A percentile compares a stretch with the other conserved stretches of the same genome.
Evolutionary conservation across 2,888 invertebrate species (phyloP).

Genomic region (Chloroclystis v-ata): DNA sequence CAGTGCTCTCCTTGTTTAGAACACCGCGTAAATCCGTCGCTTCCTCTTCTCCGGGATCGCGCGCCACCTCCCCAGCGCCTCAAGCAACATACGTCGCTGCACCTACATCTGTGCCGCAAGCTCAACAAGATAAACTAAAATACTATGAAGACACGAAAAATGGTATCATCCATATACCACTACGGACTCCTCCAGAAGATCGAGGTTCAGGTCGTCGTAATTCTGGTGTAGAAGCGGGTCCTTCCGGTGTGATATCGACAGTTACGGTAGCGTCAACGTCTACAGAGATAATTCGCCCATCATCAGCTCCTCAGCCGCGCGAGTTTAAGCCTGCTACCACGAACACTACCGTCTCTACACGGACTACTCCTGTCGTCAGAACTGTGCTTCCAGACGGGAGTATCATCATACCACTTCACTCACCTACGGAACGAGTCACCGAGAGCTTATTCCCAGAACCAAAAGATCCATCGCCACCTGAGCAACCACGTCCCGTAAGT

Average conservation of each 20-base stretch:
- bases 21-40: conserved; percentile 64
- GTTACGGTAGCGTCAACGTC: conserved; percentile 28
- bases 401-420: conserved; percentile 75
- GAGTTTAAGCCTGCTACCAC: conserved; percentile 4
- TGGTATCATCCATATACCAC: conserved; percentile 83
- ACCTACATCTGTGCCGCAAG: conserved; percentile 31
- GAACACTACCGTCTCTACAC: neutral
- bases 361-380: conserved; percentile 48
- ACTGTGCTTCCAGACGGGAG: conserved; percentile 77
- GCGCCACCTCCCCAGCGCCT: conserved; percentile 54
- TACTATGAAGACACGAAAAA: conserved; percentile 82
- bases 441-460: conserved; percentile 28
- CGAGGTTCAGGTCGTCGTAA: conserved; percentile 49
- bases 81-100: conserved; percentile 25
- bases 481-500: conserved; percentile 2
- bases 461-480: conserved; percentile 10
- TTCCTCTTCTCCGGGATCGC: conserved; percentile 57
- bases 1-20: conserved; percentile 83
- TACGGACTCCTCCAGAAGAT: conserved; percentile 86
- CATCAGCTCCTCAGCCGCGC: conserved; percentile 36
- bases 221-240: conserved; percentile 33
- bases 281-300: conserved; percentile 36
- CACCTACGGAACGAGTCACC: conserved; percentile 59
- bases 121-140: conserved; percentile 53
- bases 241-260: neutral